Evolutionary conservation across 2,797 vertebrate species (phyloP).

Genomic region (Echeneis naucrates): DNA sequence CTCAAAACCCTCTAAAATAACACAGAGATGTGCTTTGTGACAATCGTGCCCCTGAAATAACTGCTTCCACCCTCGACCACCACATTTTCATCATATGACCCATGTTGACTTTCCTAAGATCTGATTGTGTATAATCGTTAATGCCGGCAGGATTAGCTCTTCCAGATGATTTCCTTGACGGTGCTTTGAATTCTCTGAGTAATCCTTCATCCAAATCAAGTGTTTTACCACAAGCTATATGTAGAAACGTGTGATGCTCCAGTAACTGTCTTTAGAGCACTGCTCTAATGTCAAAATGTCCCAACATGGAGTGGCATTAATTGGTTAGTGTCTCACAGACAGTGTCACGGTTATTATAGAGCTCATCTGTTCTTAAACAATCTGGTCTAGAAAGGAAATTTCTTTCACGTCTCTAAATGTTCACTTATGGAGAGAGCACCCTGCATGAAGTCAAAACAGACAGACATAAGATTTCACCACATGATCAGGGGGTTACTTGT

Average conservation of each 20-base stretch:
- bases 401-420: neutral
- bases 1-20: neutral
- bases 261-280: too few relatives aligned
- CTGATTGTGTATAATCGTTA: neutral
- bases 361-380: neutral
- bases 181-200: neutral
- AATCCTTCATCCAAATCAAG: neutral
- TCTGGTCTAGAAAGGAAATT: neutral
- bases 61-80: neutral
- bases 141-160: slow-evolving; percentile 6
- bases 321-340: neutral
- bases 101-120: neutral
- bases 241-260: neutral
- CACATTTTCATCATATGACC: neutral
- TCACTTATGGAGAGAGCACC: neutral
- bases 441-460: neutral
- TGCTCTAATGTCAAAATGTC: too few relatives aligned
- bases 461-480: neutral
- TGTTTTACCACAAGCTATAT: neutral
- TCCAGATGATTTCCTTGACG: neutral
- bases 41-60: neutral
- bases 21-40: neutral
- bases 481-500: neutral
- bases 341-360: neutral
- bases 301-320: neutral